phyloP scores from a whole-genome alignment of 1,140 invertebrate genomes.

The Drosophila burlai region DNA sequence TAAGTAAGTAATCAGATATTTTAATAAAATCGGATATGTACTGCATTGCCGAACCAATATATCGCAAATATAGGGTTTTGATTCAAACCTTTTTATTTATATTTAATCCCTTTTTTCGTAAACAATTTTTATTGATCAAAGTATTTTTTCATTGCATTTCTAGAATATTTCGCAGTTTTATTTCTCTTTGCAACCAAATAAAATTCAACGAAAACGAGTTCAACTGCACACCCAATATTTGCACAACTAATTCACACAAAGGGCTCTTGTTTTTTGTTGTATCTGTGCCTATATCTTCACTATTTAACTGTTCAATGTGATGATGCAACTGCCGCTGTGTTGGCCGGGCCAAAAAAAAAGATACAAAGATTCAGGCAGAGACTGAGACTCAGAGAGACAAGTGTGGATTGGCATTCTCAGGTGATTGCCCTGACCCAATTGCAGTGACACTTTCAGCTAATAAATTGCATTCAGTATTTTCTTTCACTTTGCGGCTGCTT shows the following conservation, averaged over 20 bases:
- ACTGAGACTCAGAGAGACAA: not conserved
- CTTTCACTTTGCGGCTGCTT: slow-evolving; percentile 78
- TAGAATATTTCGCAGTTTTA: not conserved
- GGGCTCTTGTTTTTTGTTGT: slow-evolving; percentile 27
- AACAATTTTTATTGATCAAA: not conserved
- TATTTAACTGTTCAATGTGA: slow-evolving; percentile 58
- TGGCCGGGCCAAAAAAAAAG: not conserved
- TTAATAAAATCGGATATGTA: not conserved
- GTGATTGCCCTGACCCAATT: slow-evolving; percentile 69
- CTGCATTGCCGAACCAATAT: not conserved
- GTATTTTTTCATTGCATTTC: not conserved
- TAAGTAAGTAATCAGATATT: too few species aligned
- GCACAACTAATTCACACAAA: slow-evolving; percentile 68
- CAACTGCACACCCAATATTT: slow-evolving; percentile 68
- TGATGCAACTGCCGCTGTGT: slow-evolving; percentile 55
- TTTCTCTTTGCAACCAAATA: slow-evolving; percentile 6
- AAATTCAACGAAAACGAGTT: slow-evolving; percentile 35
- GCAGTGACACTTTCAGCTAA: slow-evolving; percentile 75
- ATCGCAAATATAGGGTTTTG: too few species aligned
- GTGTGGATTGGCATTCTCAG: slow-evolving; percentile 38
- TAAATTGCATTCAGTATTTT: slow-evolving; percentile 74
- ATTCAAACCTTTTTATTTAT: not conserved
- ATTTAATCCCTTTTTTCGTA: not conserved
- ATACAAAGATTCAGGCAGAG: not conserved
- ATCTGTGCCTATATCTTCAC: slow-evolving; percentile 29